phyloP scores from a whole-genome alignment of 1,140 invertebrate genomes.

The Nylanderia fulva region DNA sequence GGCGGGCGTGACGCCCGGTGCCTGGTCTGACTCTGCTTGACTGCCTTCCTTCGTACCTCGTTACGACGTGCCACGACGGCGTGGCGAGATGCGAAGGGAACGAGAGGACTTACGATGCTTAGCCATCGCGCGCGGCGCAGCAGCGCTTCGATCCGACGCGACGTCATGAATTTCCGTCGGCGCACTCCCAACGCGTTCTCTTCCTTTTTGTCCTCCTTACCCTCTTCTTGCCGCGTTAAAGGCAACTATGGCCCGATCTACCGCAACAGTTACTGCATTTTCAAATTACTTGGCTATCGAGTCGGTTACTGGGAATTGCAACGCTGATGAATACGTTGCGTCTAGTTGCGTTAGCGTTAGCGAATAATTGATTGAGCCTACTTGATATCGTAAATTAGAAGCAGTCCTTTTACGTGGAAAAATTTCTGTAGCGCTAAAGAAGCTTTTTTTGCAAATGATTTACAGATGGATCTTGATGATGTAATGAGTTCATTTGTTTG shows the following conservation, averaged over 20 bases:
- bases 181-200: constrained; percentile 52
- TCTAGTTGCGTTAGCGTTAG: background rate
- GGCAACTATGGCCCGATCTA: constrained; percentile 6
- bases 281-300: background rate
- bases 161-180: constrained; percentile 75
- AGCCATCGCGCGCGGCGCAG: constrained; percentile 67
- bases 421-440: background rate
- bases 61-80: constrained; percentile 72
- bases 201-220: constrained; percentile 36
- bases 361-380: background rate
- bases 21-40: constrained; percentile 70
- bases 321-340: background rate
- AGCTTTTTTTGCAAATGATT: background rate
- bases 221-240: constrained; percentile 49
- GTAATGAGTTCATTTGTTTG: background rate
- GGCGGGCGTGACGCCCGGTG: constrained; percentile 78
- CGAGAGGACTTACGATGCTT: constrained; percentile 72
- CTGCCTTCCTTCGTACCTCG: constrained; percentile 75
- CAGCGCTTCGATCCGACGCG: constrained; percentile 69
- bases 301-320: background rate
- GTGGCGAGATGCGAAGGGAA: constrained; percentile 60
- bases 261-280: constrained; percentile 34
- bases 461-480: background rate
- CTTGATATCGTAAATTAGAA: background rate
- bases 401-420: background rate